Evolutionary conservation across 1,140 invertebrate species (phyloP), one percentile per base, ranked within the genome.

Genomic region (Drosophila aff.): DNA sequence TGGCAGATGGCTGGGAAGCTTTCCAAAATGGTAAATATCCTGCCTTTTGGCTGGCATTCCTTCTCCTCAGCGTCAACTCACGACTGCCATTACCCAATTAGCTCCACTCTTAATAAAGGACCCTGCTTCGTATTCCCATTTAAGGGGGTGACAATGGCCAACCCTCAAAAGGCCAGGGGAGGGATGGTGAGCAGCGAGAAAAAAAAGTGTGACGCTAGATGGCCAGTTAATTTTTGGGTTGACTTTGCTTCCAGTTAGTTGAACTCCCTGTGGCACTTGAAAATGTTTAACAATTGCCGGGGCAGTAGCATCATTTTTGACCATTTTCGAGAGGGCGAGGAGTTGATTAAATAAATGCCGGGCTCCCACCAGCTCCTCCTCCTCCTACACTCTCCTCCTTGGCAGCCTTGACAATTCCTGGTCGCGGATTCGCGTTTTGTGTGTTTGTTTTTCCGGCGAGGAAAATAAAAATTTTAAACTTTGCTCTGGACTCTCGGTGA

Each of bases 391-490:
- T 10, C 26, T 16, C 33, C 67, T 18, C 40, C 67, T 8, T 43
- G 26, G 23, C 31, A 72, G 52, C 67, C 68, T 50, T 60, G 69
- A 72, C 52, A 61, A 72, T 38, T 73, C 58, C 44, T 47, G 46
- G 44, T 61, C 28, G 28, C 33, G 41, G 52, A n/a, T 41, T 47
- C 43, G 28, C 43, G 28, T 26, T 47, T 7, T 26, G 15, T 26
- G 47, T 47, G 46, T 26, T 8, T 26, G 47, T 26, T 49, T 33
- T 38, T 36, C 36, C 18, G 44, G 16, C n/a, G 69, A 64, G 82
- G 23, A 63, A 76, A 89, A 87, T 83, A 66, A 89, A 71, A 78
- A 89, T 79, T 89, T 71, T 87, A 72, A 84, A 89, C 76, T 87
- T 76, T 78, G 50, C 76, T 52, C 62, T 47, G 49, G 73, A 71